Evolutionary conservation across 2,888 invertebrate genomes (phyloP).

Genomic region (Drosophila histrio): DNA sequence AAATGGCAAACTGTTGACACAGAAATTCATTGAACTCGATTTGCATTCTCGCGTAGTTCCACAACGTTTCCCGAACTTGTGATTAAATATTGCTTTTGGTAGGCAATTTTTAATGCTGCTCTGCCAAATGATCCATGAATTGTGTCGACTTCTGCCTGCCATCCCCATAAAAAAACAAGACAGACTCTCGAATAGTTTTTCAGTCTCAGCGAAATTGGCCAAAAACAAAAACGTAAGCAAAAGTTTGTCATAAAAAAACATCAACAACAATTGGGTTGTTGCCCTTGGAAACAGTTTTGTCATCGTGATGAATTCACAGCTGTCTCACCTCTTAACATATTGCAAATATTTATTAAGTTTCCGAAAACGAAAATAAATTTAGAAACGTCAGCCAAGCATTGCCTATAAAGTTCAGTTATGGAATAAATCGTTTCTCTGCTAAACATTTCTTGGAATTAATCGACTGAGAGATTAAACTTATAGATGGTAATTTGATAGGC

Average conservation of each 20-base stretch:
- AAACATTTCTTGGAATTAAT: constrained; percentile 1
- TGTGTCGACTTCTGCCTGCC: constrained; percentile 10
- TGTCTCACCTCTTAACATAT: constrained; percentile 5
- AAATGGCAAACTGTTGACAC: constrained; percentile 62
- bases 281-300: constrained; percentile 38
- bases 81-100: constrained; percentile 13
- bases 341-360: constrained; percentile 17
- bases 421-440: neutral
- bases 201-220: constrained; percentile 36
- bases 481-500: neutral
- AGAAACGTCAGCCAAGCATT: constrained; percentile 19
- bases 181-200: constrained; percentile 12
- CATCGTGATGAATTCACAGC: constrained; percentile 28
- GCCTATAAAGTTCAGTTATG: neutral
- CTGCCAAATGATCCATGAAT: constrained; percentile 71
- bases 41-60: constrained; percentile 26
- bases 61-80: constrained; percentile 19
- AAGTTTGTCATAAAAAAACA: constrained; percentile 18
- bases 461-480: neutral
- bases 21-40: constrained; percentile 75
- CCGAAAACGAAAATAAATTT: constrained; percentile 1
- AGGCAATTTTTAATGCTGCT: constrained; percentile 18
- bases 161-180: constrained; percentile 3
- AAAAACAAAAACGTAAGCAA: neutral
- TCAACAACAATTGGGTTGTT: constrained; percentile 22